Evolutionary conservation across 2,888 invertebrate genomes (phyloP).

Genomic region (Incurvaria masculella): DNA sequence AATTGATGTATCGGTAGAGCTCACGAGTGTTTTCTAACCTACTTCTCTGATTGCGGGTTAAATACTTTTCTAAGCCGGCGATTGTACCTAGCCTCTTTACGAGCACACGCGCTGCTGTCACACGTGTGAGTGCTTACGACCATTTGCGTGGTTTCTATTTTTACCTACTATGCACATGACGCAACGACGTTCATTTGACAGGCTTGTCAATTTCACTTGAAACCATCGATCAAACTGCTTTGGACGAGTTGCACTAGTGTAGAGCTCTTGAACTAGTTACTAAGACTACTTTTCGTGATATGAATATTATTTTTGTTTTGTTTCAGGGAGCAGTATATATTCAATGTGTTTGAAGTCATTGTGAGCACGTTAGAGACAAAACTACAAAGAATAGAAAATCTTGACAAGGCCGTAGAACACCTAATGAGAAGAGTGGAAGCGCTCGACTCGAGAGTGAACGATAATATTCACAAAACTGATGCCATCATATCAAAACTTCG

Average conservation of each 20-base stretch:
- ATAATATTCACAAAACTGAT: constrained; percentile 83
- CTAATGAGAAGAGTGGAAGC: constrained; percentile 82
- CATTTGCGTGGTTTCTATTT: not conserved
- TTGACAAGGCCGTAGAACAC: constrained; percentile 85
- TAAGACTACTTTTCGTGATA: too few relatives aligned
- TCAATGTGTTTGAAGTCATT: constrained; percentile 87
- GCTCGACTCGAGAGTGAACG: constrained; percentile 75
- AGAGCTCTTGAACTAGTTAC: too few relatives aligned
- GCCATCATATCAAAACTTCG: constrained; percentile 75
- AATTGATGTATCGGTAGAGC: too few relatives aligned
- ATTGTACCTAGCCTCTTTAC: too few relatives aligned
- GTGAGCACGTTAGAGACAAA: constrained; percentile 86
- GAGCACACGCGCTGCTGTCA: too few relatives aligned
- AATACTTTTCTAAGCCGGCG: too few relatives aligned
- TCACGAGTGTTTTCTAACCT: too few relatives aligned
- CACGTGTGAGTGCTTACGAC: not conserved
- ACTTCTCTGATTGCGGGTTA: too few relatives aligned
- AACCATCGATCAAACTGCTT: too few relatives aligned
- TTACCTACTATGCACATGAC: too few relatives aligned
- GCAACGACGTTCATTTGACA: not conserved
- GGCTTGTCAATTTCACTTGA: not conserved
- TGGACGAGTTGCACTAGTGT: too few relatives aligned
- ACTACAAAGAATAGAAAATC: constrained; percentile 81
- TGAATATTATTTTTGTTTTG: constrained; percentile 26
- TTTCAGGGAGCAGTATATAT: constrained; percentile 83